Conservation (phyloP, 2,797 vertebrate genomes). For the Megalops cyprinoides region DNA sequence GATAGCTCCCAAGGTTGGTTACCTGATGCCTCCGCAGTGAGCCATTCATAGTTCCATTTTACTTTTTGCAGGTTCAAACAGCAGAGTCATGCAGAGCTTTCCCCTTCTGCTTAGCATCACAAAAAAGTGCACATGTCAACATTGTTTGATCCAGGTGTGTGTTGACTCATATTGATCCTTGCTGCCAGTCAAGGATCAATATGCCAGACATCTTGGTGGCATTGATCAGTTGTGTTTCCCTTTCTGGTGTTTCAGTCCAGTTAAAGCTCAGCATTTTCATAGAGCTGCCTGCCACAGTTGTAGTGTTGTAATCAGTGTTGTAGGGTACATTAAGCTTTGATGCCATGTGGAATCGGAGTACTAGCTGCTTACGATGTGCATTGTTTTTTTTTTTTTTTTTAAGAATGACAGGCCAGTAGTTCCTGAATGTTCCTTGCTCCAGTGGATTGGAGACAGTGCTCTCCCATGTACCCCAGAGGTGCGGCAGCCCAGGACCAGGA, state of each 20-base stretch:
- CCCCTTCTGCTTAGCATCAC: too few species aligned
- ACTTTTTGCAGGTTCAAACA: background rate
- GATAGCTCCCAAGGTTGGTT: slow-evolving; percentile 74
- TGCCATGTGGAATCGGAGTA: background rate
- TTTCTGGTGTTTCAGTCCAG: background rate
- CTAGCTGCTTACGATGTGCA: background rate
- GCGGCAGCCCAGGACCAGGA: slow-evolving; percentile 57
- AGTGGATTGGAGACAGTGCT: slow-evolving; percentile 90
- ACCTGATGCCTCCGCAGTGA: background rate
- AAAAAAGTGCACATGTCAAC: too few species aligned
- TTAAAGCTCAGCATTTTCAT: background rate
- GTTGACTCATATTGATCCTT: too few species aligned
- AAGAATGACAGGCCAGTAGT: slow-evolving; percentile 79
- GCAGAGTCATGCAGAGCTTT: too few species aligned
- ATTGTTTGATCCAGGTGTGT: background rate
- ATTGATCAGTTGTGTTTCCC: too few species aligned
- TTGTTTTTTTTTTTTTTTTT: slow-evolving; percentile 12
- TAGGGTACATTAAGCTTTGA: too few species aligned
- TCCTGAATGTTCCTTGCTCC: slow-evolving; percentile 75
- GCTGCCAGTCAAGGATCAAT: too few species aligned
- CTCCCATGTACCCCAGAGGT: slow-evolving; percentile 86
- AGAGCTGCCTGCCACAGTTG: background rate
- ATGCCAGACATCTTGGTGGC: too few species aligned
- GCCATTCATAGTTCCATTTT: background rate
- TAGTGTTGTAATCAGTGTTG: background rate